Percentiles rank a stretch among this genome's conserved stretches.
phyloP scores from a whole-genome alignment of 2,113 vertebrate species.

The Larimichthys crocea region DNA sequence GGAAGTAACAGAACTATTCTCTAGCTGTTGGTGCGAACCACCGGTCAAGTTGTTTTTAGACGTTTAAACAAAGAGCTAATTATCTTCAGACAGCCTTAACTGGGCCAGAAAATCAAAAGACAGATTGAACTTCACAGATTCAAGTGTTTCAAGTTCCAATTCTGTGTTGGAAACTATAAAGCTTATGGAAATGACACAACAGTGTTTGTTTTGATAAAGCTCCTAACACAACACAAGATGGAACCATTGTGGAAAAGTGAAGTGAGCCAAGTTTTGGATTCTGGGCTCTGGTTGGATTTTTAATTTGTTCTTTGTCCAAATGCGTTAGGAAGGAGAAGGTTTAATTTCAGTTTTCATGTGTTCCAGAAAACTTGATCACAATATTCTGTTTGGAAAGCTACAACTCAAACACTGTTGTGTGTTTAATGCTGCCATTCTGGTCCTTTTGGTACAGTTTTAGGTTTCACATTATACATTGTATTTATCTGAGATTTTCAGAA shows the following conservation, averaged over 20 bases:
- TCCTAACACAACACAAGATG: background rate
- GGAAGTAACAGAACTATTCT: no score
- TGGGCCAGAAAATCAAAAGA: background rate
- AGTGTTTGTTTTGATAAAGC: background rate
- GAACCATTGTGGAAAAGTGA: background rate
- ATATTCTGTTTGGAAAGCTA: background rate
- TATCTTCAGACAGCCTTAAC: background rate
- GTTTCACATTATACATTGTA: no score
- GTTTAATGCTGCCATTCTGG: background rate
- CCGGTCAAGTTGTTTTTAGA: background rate
- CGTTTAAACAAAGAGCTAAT: background rate
- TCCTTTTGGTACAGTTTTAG: no score
- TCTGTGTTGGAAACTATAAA: background rate
- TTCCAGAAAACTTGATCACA: background rate
- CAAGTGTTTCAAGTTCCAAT: background rate
- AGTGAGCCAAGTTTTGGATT: background rate
- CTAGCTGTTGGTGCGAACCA: no score
- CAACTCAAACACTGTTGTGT: background rate
- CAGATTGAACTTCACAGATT: background rate
- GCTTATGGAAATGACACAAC: background rate
- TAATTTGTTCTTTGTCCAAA: background rate
- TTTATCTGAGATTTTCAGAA: no score
- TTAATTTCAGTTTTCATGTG: no score
- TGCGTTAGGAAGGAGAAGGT: background rate
- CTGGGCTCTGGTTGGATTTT: background rate